Evolutionary conservation across 2,888 invertebrate species (phyloP), one percentile per base, ranked within the genome.

Genomic region (Ypsolopha sequella): DNA sequence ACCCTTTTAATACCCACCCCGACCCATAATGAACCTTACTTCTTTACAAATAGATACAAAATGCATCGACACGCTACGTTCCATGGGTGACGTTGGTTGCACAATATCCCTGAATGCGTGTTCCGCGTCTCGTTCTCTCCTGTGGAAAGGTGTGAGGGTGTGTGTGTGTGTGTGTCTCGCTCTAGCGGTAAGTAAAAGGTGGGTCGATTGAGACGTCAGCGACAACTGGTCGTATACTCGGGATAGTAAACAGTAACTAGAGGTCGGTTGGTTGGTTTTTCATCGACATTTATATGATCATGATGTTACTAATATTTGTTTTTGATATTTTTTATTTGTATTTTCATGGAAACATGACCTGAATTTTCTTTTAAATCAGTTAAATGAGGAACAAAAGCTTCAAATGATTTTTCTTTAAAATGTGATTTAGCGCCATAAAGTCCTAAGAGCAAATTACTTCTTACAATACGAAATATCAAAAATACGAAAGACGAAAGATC

Each of bases 181-280:
- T 86, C 73, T 54, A 46, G 60, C 71, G 51, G 64, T 73, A 74
- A 82, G 86, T 80, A 80, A 75, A 82, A 84, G 80, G 81, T 80
- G 75, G 79, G 71, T 73, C 80, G 81, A 84, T 85, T 85, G 85
- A 82, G 86, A 82, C 71, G 71, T 76, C 76, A 84, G 82, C 80
- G 85, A 70, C 85, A 81, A 85, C 86, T 80, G 78, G 77, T 75
- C 78, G 81, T 73, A 76, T 76, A 72, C 73, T 67, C 73, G 75
- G 67, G 72, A 74, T 69, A 69, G 81, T 79, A 78, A 80, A 82
- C 80, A 81, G 61, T 58, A 7, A 54, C 50, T 60, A 63, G 68
- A 55, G 66, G 54, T 59, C 68, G 48, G 41, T 10, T 10, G 9
- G 34, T 33, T 33, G 34, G 24, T 2, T 24, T 24, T 24, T 24